These are phyloP conservation scores for Thalassaphorura encarpata DNA, from an alignment of 1,140 invertebrate genomes.

Conservation along the genomic window DNA sequence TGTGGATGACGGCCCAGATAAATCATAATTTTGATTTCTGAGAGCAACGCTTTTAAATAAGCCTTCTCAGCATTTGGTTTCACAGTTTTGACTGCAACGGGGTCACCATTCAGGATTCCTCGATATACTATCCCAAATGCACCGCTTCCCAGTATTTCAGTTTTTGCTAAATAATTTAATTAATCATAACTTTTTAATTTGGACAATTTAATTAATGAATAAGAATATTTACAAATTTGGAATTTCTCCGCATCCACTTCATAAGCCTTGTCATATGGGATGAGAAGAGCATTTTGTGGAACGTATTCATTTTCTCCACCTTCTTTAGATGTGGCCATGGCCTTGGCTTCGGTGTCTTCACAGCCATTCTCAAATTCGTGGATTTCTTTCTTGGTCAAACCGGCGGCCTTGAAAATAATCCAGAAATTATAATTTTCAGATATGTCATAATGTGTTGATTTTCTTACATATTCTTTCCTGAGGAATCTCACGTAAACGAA, in stretches of 20 bases:
- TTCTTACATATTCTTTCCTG: conserved; percentile 4
- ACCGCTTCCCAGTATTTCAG: neutral
- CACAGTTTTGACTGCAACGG: conserved; percentile 7
- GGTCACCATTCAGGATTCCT: neutral
- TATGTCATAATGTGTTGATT: neutral
- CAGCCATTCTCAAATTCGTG: neutral
- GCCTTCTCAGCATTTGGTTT: conserved; percentile 5
- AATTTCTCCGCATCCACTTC: neutral
- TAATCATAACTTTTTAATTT: neutral
- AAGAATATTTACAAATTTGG: neutral
- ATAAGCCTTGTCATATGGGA: neutral
- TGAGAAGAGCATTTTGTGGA: neutral
- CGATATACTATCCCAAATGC: neutral
- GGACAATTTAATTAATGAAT: neutral
- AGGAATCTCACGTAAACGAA: conserved; percentile 3
- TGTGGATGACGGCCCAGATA: conserved; percentile 1
- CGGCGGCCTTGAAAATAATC: neutral
- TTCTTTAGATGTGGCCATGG: neutral
- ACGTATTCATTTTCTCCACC: neutral
- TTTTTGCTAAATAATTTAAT: neutral
- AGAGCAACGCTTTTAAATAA: conserved; percentile 7
- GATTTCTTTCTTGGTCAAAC: neutral
- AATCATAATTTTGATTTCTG: conserved; percentile 11
- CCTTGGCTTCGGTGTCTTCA: neutral
- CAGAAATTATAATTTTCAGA: neutral